Evolutionary conservation across 2,797 vertebrate species (phyloP).

Genomic region (Chelidonichthys spinosus): DNA sequence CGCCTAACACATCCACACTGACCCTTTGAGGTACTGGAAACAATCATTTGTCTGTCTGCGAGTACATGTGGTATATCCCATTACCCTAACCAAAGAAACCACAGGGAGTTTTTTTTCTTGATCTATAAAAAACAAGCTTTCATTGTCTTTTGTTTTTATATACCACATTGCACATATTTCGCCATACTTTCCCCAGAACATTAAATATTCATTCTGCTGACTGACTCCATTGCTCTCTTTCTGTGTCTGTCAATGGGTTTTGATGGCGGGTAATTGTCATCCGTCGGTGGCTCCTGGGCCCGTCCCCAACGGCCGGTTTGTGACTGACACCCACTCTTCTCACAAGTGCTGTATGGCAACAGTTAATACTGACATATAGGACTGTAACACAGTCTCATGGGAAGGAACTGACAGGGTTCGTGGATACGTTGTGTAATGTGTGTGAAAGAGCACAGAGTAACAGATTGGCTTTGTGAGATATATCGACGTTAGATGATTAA

Average conservation of each 20-base stretch:
- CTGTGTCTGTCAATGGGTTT: conserved; percentile 59
- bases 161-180: not conserved
- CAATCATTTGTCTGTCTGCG: not conserved
- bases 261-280: conserved; percentile 77
- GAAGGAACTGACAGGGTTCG: conserved; percentile 39
- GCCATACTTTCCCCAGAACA: not conserved
- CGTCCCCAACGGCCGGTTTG: conserved; percentile 67
- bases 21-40: not conserved
- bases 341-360: conserved; percentile 64
- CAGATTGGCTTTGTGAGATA: conserved; percentile 33
- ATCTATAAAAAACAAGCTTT: not conserved
- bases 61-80: not conserved
- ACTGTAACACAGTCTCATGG: conserved; percentile 54
- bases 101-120: not conserved
- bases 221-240: not conserved
- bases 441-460: conserved; percentile 25
- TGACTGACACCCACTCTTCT: conserved; percentile 65
- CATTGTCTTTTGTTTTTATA: conserved; percentile 2
- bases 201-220: conserved; percentile 17
- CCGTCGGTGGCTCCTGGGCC: conserved; percentile 63
- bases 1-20: not conserved
- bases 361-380: conserved; percentile 57
- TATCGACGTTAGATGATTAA: conserved; percentile 17
- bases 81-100: not conserved
- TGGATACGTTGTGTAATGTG: conserved; percentile 34